Evolutionary conservation across 2,888 invertebrate genomes (phyloP).

Genomic region (Cheilosia variabilis): DNA sequence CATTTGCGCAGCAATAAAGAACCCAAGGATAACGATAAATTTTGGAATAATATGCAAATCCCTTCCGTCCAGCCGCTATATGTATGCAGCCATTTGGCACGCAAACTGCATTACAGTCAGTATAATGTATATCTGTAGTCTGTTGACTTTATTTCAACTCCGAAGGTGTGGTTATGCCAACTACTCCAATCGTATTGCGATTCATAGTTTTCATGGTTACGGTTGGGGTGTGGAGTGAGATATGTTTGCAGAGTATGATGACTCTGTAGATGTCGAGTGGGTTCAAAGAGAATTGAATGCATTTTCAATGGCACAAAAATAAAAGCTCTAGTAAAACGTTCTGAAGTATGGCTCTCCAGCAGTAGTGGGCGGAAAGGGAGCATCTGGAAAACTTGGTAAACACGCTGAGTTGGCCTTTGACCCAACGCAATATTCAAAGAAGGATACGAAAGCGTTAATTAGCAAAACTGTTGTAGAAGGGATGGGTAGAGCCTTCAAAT

Average conservation of each 20-base stretch:
- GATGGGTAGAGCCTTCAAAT: too few relatives aligned
- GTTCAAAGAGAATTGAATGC: too few relatives aligned
- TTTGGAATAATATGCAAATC: slow-evolving; percentile 64
- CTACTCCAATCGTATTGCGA: slow-evolving; percentile 36
- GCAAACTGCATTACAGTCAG: slow-evolving; percentile 34
- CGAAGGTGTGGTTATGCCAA: slow-evolving; percentile 44
- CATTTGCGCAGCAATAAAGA: slow-evolving; percentile 64
- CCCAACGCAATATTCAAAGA: too few relatives aligned
- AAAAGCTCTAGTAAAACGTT: too few relatives aligned
- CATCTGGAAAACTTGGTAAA: too few relatives aligned
- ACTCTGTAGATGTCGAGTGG: too few relatives aligned
- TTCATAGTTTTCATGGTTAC: neutral
- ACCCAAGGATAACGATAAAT: slow-evolving; percentile 56
- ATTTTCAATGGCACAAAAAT: too few relatives aligned
- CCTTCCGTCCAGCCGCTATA: slow-evolving; percentile 36
- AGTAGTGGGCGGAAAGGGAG: too few relatives aligned
- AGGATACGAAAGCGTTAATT: too few relatives aligned
- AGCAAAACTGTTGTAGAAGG: too few relatives aligned
- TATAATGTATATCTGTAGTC: slow-evolving; percentile 33
- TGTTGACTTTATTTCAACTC: slow-evolving; percentile 48
- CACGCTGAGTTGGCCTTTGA: too few relatives aligned
- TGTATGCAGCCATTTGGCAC: slow-evolving; percentile 56
- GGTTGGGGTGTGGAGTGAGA: neutral
- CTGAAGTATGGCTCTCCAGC: too few relatives aligned
- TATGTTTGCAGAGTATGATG: slow-evolving; percentile 2